Conservation (phyloP, 2,888 invertebrate genomes). For the Melinopterus prodromus region DNA sequence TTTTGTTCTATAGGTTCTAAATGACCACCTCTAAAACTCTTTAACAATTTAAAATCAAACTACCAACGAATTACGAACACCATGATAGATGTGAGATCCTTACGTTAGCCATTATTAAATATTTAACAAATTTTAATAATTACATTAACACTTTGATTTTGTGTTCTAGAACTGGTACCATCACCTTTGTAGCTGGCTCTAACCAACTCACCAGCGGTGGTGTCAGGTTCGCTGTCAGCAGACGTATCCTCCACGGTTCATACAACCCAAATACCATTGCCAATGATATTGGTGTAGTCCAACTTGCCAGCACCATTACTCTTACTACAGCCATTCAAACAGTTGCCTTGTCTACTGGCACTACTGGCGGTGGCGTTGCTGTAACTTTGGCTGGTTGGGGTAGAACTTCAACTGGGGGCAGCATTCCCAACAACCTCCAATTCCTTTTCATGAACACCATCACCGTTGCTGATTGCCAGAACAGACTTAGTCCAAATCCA, state of each 20-base stretch:
- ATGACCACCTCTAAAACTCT: too few relatives aligned
- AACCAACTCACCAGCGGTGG: conserved; percentile 61
- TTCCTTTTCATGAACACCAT: conserved; percentile 63
- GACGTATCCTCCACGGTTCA: conserved; percentile 59
- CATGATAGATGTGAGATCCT: too few relatives aligned
- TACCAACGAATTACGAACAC: too few relatives aligned
- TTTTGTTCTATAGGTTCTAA: too few relatives aligned
- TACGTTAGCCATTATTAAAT: too few relatives aligned
- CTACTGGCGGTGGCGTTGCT: conserved; percentile 32
- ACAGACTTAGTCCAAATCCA: conserved; percentile 58
- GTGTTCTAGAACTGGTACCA: not conserved
- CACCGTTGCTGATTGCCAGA: conserved; percentile 62
- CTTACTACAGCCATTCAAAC: conserved; percentile 38
- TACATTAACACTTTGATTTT: not conserved
- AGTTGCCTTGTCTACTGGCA: conserved; percentile 28
- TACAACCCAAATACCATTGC: conserved; percentile 53
- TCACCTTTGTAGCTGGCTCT: conserved; percentile 60
- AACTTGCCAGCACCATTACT: conserved; percentile 32
- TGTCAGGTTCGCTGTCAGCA: conserved; percentile 55
- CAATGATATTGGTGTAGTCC: conserved; percentile 45
- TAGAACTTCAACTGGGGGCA: conserved; percentile 62
- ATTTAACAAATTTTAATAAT: not conserved
- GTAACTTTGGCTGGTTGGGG: conserved; percentile 41
- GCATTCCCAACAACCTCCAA: conserved; percentile 64
- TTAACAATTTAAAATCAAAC: too few relatives aligned